Base-by-base conservation (phyloP, 2,888 invertebrate genomes). In the Agonopterix heracliana region DNA sequence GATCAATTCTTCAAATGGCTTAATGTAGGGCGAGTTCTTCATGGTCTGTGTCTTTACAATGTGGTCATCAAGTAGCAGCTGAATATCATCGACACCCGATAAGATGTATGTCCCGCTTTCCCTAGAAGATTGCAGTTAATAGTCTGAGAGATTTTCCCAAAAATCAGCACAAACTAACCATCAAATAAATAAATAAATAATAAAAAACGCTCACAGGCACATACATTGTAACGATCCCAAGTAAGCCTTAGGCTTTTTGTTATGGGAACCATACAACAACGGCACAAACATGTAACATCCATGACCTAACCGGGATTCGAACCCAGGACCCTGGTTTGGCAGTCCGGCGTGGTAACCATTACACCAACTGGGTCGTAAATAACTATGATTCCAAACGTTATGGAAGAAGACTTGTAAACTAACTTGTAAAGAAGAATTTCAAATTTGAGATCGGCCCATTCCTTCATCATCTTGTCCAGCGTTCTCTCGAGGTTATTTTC, bases 21-120 rank as follows among this genome's bases (percentile, higher is more conserved):
- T 97, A 56, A 98, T 97, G 66, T 97, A 98, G 0, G 98, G 96
- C 0, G 98, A 98, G 68, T 97, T 97, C 81, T 98, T 95, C 97
- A 98, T 98, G 0, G 98, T 98, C 76, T 98, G 98, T 1, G 98
- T 96, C 81, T 98, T 98, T 8, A 98, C 95, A 59, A 98, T 94
- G 74, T 98, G 98, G 76, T 98, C 98, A 77, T 98, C 98, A 48
- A 98, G 82, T 46, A 97, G 82, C 36, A 97, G 87, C 80, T 98
- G 98, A 69, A 98, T 97, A 65, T 98, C 98, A 79, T 98, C 98
- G 4, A 98, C 92, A 52, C 96, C 93, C 0, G 97, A 94, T 54
- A 98, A 86, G 59, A 98, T 96, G 63, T 91, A 94, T 0, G 98
- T 97, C 9, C 98, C 98, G 7, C 97, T 96, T 77, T 96, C 95